phyloP scores from a whole-genome alignment of 1,140 invertebrate genomes.

The Polypedilum vanderplanki region DNA sequence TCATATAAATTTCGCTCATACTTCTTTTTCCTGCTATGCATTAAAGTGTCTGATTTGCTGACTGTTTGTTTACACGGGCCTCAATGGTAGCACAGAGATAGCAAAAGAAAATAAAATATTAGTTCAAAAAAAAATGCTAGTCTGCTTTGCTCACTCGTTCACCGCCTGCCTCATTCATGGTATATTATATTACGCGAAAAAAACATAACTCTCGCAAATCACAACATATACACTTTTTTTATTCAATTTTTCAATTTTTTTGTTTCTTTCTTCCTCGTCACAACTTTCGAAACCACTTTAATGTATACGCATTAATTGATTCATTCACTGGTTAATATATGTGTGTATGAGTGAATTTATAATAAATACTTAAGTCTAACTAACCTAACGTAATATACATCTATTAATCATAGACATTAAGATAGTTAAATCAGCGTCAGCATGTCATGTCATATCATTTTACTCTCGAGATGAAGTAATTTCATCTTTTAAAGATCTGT shows the following conservation, averaged over 20 bases:
- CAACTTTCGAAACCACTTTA: conserved; percentile 12
- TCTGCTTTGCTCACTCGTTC: no score
- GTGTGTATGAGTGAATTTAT: no score
- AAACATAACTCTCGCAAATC: neutral
- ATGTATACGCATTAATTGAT: conserved; percentile 19
- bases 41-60: no score
- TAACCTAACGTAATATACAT: neutral
- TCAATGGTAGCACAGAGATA: no score
- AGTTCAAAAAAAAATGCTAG: no score
- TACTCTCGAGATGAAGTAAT: neutral
- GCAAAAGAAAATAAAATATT: no score
- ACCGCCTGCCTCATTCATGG: neutral
- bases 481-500: neutral
- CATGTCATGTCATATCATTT: no score
- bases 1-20: no score
- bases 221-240: no score
- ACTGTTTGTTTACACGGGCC: no score
- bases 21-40: no score
- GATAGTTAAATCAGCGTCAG: neutral
- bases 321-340: neutral
- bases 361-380: neutral
- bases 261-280: neutral
- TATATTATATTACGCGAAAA: neutral
- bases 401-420: conserved; percentile 8
- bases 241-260: neutral